phyloP scores from a whole-genome alignment of 2,888 invertebrate genomes.

The Drosophila maculinotata region DNA sequence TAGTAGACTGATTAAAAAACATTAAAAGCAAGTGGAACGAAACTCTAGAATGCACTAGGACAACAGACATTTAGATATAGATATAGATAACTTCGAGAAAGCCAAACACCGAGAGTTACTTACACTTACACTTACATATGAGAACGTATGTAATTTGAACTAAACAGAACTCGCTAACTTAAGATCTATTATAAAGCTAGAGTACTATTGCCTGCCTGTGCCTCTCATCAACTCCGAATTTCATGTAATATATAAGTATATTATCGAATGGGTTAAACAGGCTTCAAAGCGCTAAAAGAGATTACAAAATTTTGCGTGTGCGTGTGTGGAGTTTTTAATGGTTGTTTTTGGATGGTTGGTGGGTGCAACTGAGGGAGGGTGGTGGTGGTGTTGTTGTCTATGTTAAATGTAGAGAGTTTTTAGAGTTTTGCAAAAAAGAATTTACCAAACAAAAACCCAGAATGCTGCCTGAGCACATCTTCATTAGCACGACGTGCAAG shows the following conservation, averaged over 20 bases:
- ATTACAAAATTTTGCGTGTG: constrained; percentile 40
- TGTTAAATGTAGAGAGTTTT: constrained; percentile 46
- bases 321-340: constrained; percentile 44
- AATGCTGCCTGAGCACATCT: constrained; percentile 85
- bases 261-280: constrained; percentile 46
- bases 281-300: constrained; percentile 47
- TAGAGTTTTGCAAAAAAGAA: constrained; percentile 62
- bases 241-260: constrained; percentile 67
- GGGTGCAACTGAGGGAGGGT: constrained; percentile 40
- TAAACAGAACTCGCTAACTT: constrained; percentile 55
- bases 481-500: constrained; percentile 85
- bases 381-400: constrained; percentile 15
- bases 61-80: constrained; percentile 37
- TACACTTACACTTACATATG: constrained; percentile 48
- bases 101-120: constrained; percentile 73
- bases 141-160: no score
- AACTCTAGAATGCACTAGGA: constrained; percentile 49
- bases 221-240: constrained; percentile 82
- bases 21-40: constrained; percentile 26
- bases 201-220: constrained; percentile 36
- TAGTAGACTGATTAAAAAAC: constrained; percentile 20
- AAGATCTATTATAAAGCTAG: constrained; percentile 32
- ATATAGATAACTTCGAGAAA: constrained; percentile 42
- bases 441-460: constrained; percentile 85
- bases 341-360: constrained; percentile 36